Conservation (phyloP, 2,888 invertebrate species). For the Leucophora obtusa region DNA sequence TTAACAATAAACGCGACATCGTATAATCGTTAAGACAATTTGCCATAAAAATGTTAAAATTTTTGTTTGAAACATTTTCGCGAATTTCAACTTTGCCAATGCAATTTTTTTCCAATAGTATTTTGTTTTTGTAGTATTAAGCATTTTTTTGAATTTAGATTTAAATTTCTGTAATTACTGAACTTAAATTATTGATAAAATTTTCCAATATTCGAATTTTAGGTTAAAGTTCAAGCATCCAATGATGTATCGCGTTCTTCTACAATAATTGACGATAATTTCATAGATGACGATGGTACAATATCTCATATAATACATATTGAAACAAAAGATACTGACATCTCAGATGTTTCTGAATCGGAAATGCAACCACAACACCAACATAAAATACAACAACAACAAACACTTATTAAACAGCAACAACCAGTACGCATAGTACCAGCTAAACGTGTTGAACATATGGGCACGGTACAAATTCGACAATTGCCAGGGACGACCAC, state of each 20-base stretch:
- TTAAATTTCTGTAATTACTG: too few relatives aligned
- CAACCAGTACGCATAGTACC: constrained; percentile 64
- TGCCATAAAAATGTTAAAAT: too few relatives aligned
- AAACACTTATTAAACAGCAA: constrained; percentile 44
- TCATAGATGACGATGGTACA: constrained; percentile 45
- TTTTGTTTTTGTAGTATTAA: too few relatives aligned
- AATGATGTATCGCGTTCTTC: background rate
- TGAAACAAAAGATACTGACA: constrained; percentile 60
- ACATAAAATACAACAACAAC: constrained; percentile 50
- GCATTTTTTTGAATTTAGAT: too few relatives aligned
- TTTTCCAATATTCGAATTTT: background rate
- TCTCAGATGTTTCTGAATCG: constrained; percentile 53
- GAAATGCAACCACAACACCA: constrained; percentile 46
- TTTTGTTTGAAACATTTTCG: too few relatives aligned
- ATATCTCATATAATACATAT: constrained; percentile 65
- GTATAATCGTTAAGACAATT: too few relatives aligned
- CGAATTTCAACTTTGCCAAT: too few relatives aligned
- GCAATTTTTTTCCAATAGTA: too few relatives aligned
- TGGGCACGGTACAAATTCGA: constrained; percentile 68
- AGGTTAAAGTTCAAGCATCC: constrained; percentile 41
- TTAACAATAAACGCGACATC: too few relatives aligned
- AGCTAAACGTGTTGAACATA: constrained; percentile 70
- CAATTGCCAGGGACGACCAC: constrained; percentile 29
- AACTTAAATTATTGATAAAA: too few relatives aligned
- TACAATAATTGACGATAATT: background rate